Conservation (phyloP, 2,888 invertebrate genomes). For the Atrina japonica region DNA sequence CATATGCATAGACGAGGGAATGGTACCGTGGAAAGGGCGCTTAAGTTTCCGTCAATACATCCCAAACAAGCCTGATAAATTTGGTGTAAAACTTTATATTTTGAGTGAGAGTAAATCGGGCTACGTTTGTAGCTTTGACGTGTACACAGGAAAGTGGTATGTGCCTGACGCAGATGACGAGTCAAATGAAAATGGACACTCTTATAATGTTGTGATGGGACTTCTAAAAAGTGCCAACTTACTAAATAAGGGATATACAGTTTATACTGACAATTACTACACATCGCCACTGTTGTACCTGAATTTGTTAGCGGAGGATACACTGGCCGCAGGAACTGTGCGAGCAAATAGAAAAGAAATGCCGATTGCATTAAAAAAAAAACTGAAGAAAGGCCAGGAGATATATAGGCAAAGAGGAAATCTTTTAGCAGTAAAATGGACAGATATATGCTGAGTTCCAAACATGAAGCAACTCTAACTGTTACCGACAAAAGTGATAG, state of each 20-base stretch:
- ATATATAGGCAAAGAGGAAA: not conserved
- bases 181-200: slow-evolving; percentile 27
- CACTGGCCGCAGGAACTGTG: slow-evolving; percentile 35
- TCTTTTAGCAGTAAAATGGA: slow-evolving; percentile 3
- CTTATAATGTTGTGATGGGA: slow-evolving; percentile 41
- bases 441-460: slow-evolving; percentile 40
- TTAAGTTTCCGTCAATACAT: slow-evolving; percentile 47
- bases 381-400: slow-evolving; percentile 21
- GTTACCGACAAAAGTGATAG: too few relatives aligned
- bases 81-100: slow-evolving; percentile 49
- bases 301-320: slow-evolving; percentile 23
- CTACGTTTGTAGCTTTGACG: slow-evolving; percentile 35
- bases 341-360: slow-evolving; percentile 37
- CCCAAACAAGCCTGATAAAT: slow-evolving; percentile 50
- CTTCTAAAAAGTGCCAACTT: slow-evolving; percentile 16
- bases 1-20: slow-evolving; percentile 48
- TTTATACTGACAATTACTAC: slow-evolving; percentile 44
- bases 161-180: not conserved
- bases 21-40: slow-evolving; percentile 47
- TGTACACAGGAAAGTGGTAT: slow-evolving; percentile 45
- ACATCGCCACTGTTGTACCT: slow-evolving; percentile 30
- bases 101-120: slow-evolving; percentile 44
- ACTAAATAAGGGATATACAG: slow-evolving; percentile 24
- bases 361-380: slow-evolving; percentile 22
- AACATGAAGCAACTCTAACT: slow-evolving; percentile 19